Base-by-base conservation (phyloP, 2,113 vertebrate genomes). In the Onychostoma macrolepis region DNA sequence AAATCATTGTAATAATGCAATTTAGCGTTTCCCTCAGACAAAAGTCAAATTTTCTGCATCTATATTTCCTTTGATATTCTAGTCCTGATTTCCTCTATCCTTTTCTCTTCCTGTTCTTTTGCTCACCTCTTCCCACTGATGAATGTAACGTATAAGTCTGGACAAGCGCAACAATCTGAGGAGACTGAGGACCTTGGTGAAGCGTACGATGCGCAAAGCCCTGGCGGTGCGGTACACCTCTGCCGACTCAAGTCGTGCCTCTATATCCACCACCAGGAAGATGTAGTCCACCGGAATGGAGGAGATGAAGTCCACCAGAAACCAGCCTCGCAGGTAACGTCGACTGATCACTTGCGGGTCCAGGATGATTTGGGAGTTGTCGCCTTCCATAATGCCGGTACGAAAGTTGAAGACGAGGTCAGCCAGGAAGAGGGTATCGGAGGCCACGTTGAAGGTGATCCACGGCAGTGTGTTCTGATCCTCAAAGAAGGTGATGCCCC, bases 401-500 rank as follows among this genome's bases (percentile, higher is more conserved):
- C 95, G 94, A 88, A 96, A 96, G 90, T 96, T 96, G 50, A 96
- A 91, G 86, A 94, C 63, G 78, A 96, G 88, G 91, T 96, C 95
- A 81, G 93, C 90, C 84, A 96, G 92, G 85, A 96, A 96, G 43
- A 95, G 93, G 0, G 95, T 96, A 89, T 96, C 95, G 4, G 95
- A 95, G 61, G 94, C 90, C 87, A 95, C 92, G 21, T 95, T 95
- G 67, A 96, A 96, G 58, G 91, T 91, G 90, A 96, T 93, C 94
- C 95, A 95, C n/a, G 95, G 94, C 7, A 84, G 24, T 1, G 95
- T 95, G 92, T 95, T 95, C 91, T 95, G 94, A 89, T 95, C 93
- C 78, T 96, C 95, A 21, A 95, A 95, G 92, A 95, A 96, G 61
- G 95, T 95, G 90, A 96, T 95, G 41, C 95, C 95, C 94, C 95